Evolutionary conservation across 2,113 vertebrate genomes (phyloP).

Genomic region (Burhinus oedicnemus): DNA sequence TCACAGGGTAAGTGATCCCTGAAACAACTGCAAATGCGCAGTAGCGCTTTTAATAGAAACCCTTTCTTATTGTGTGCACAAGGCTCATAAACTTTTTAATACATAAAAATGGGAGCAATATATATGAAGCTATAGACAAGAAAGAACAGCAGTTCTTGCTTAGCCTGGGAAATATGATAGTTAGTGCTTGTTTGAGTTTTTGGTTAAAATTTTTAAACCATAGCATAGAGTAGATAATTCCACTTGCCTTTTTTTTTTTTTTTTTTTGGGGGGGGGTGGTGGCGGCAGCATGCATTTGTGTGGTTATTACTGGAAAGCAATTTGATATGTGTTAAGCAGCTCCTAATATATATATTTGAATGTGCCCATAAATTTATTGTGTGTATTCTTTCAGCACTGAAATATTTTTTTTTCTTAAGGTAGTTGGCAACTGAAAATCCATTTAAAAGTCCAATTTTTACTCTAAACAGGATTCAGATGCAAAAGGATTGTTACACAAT

Average conservation of each 20-base stretch:
- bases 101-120: background rate
- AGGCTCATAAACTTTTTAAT: background rate
- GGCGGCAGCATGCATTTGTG: background rate
- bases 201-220: slow-evolving; percentile 15
- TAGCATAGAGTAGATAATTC: background rate
- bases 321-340: background rate
- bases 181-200: background rate
- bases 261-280: background rate
- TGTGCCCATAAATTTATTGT: background rate
- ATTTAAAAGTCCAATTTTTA: background rate
- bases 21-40: background rate
- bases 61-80: background rate
- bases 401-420: background rate
- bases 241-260: background rate
- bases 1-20: background rate
- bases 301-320: slow-evolving; percentile 32
- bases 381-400: background rate
- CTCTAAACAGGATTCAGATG: background rate
- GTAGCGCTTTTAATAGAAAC: background rate
- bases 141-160: background rate
- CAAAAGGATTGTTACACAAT: background rate
- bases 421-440: background rate
- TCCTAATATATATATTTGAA: slow-evolving; percentile 16
- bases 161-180: background rate
- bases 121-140: background rate